Conservation (phyloP, 2,113 vertebrate genomes). For the Eira barbara region DNA sequence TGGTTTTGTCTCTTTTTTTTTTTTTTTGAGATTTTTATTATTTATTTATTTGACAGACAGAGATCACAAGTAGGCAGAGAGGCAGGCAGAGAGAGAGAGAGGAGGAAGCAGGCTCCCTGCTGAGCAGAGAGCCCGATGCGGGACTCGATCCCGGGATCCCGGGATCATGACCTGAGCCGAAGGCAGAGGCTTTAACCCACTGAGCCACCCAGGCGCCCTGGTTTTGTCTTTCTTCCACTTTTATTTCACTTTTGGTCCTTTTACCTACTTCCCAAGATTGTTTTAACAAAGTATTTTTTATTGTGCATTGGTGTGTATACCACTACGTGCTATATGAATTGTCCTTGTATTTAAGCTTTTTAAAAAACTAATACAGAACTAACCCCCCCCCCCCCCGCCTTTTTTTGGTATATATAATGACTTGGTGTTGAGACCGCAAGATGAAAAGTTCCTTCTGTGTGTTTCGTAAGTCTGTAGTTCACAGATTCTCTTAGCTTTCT, state of each 20-base stretch:
- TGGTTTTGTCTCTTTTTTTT: constrained; percentile 32
- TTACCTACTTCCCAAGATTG: background rate
- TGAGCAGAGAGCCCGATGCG: too few species aligned
- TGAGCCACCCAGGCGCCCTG: too few species aligned
- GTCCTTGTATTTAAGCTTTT: background rate
- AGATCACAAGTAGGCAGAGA: too few species aligned
- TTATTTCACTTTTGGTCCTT: constrained; percentile 16
- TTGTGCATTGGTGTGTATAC: background rate
- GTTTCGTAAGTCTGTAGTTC: background rate
- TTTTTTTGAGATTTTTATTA: too few species aligned
- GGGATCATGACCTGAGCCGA: too few species aligned
- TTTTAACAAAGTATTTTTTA: constrained; percentile 41
- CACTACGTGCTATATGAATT: constrained; percentile 4
- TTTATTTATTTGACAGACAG: too few species aligned
- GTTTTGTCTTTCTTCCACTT: constrained; percentile 11
- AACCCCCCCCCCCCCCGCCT: too few species aligned
- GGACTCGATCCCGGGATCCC: too few species aligned
- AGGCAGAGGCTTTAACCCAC: too few species aligned
- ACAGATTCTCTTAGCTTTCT: background rate
- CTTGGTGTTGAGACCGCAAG: background rate
- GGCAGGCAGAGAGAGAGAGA: too few species aligned
- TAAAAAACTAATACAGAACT: constrained; percentile 23
- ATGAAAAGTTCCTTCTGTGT: background rate
- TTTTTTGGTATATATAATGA: background rate
- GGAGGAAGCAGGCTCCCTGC: too few species aligned